phyloP scores from a whole-genome alignment of 2,797 vertebrate species.

The Benthosema pterotum region DNA sequence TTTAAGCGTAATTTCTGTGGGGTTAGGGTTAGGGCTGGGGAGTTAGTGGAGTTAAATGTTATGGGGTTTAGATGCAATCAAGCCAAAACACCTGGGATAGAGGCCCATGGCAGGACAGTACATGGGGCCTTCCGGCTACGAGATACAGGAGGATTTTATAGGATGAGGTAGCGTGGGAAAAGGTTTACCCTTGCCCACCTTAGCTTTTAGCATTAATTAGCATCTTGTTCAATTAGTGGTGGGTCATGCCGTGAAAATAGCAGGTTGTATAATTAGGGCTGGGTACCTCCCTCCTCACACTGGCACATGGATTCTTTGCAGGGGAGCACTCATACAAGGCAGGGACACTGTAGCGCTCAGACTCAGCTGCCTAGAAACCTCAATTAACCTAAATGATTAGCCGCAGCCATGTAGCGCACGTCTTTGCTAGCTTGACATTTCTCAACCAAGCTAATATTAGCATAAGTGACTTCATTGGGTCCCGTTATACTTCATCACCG shows the following conservation, averaged over 20 bases:
- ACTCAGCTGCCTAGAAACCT: constrained; percentile 66
- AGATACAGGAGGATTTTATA: not conserved
- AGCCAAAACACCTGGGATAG: no score
- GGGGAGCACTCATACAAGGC: constrained; percentile 46
- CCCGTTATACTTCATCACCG: constrained; percentile 57
- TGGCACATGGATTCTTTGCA: constrained; percentile 42
- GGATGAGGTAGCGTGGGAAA: not conserved
- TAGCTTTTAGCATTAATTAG: constrained; percentile 40
- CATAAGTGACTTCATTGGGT: constrained; percentile 59
- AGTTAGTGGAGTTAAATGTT: constrained; percentile 4
- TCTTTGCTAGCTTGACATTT: constrained; percentile 66
- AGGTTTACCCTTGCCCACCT: constrained; percentile 35
- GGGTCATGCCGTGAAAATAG: constrained; percentile 61
- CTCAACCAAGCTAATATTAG: constrained; percentile 75
- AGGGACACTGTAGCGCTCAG: constrained; percentile 52
- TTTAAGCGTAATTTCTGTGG: not conserved
- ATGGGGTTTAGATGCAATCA: not conserved
- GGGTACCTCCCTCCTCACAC: constrained; percentile 41
- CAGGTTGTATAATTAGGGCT: constrained; percentile 62
- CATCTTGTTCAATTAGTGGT: constrained; percentile 52
- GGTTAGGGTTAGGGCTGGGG: constrained; percentile 14
- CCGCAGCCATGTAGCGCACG: constrained; percentile 49
- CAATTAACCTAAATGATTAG: constrained; percentile 83
- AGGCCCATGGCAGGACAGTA: no score
- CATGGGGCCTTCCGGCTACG: no score